Evolutionary conservation across 2,797 vertebrate species (phyloP).

Genomic region (Galagoides demidoff): DNA sequence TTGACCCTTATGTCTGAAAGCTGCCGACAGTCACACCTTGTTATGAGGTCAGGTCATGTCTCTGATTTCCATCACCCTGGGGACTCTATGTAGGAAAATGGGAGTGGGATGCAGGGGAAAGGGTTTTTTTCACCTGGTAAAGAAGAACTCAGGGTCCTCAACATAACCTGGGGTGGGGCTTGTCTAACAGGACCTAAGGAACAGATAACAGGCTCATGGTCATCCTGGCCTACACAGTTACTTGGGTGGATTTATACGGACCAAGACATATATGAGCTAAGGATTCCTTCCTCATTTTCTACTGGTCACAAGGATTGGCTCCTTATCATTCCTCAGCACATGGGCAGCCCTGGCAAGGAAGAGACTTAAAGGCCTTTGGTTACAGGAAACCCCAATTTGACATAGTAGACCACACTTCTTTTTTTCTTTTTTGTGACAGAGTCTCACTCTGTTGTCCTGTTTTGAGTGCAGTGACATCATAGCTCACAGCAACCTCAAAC

Average conservation of each 20-base stretch:
- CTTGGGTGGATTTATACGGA: neutral
- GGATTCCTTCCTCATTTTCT: neutral
- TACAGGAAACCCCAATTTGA: neutral
- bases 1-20: neutral
- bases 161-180: neutral
- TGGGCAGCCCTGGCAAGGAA: neutral
- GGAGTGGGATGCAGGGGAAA: neutral
- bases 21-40: neutral
- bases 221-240: neutral
- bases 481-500: no score
- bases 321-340: neutral
- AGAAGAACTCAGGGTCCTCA: neutral
- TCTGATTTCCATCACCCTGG: neutral
- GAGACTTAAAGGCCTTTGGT: neutral
- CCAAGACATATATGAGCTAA: neutral
- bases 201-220: neutral
- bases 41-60: neutral
- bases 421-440: no score
- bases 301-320: neutral
- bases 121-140: neutral
- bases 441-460: no score
- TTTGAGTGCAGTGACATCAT: no score
- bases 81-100: neutral
- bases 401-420: neutral
- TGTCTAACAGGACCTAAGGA: neutral